Base-by-base conservation (phyloP, 2,113 vertebrate species). In the Dasypus novemcinctus region DNA sequence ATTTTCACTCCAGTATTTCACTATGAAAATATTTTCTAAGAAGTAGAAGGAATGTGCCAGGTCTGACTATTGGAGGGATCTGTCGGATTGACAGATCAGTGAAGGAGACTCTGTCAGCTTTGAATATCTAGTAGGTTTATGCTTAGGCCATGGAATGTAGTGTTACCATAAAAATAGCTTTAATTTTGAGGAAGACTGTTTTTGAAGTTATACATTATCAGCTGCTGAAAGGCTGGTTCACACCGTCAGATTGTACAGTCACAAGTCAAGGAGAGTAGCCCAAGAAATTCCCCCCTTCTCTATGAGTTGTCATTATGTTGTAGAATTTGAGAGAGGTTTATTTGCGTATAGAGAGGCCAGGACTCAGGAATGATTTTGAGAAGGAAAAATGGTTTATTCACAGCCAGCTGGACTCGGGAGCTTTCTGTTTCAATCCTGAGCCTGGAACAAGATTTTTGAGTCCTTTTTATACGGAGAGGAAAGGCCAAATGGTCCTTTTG, bases 11-110 rank as follows among this genome's bases (percentile, higher is more conserved):
- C 25, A 71, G 29, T 66, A 78, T 17, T 95, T 95, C 41, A 76
- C 7, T 78, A 29, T 86, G 61, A 69, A 91, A 96, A 52, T 91
- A 79, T 69, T 93, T 93, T 78, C 71, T 90, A 49, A 94, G 82
- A 52, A 94, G 29, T 21, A 7, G 71, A 38, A 7, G 85, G 49
- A 88, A n/a, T 20, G 17, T 80, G 17, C 36, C n/a, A 80, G 10
- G 36, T 87, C 11, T 81, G 52, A 83, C 7, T 74, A 38, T 43
- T 80, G 41, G 52, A 93, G 14, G 43, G 13, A 69, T 12, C 76
- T 80, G 10, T 68, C 36, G 31, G 41, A 66, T 69, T 87, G 17
- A 15, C 20, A 80, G n/a, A 81, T 72, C 1, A 95, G 21, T 59
- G 27, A 74, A 31, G 41, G 23, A 86, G 7, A 61, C 18, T 13